A percentile compares a stretch with the other conserved stretches of the same genome.
These are phyloP conservation scores for Hipposideros larvatus DNA, from an alignment of 2,797 vertebrate species.

Conservation along the genomic window DNA sequence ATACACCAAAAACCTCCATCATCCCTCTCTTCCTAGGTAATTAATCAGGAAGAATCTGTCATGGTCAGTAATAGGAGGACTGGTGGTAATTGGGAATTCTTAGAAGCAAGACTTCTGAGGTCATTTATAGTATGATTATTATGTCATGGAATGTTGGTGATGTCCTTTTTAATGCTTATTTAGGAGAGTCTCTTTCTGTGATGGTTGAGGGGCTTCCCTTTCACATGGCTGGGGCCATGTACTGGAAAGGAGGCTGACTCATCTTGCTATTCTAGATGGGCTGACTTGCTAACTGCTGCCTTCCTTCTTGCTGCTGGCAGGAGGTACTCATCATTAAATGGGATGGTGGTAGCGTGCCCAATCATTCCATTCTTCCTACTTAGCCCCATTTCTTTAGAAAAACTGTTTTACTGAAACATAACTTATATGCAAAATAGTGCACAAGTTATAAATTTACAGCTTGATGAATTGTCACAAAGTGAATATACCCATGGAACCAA, in stretches of 20 bases:
- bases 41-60: background rate
- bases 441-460: background rate
- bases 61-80: background rate
- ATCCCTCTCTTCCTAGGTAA: background rate
- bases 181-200: background rate
- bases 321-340: background rate
- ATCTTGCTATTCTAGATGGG: background rate
- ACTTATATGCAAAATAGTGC: background rate
- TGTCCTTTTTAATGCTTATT: background rate
- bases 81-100: background rate
- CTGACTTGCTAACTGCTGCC: background rate
- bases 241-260: accelerated
- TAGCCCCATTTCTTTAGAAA: background rate
- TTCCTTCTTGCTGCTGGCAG: background rate
- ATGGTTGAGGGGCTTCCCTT: background rate
- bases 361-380: background rate
- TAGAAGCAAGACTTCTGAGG: background rate
- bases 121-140: background rate
- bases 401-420: background rate
- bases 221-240: background rate
- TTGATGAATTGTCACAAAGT: background rate
- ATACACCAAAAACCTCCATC: background rate
- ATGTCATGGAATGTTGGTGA: background rate
- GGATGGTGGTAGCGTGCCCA: too few species aligned
- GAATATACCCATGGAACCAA: background rate